Percentiles rank a stretch among this genome's conserved stretches.
Evolutionary conservation across 2,888 invertebrate species (phyloP).

Genomic region (Galerucella nymphaeae): DNA sequence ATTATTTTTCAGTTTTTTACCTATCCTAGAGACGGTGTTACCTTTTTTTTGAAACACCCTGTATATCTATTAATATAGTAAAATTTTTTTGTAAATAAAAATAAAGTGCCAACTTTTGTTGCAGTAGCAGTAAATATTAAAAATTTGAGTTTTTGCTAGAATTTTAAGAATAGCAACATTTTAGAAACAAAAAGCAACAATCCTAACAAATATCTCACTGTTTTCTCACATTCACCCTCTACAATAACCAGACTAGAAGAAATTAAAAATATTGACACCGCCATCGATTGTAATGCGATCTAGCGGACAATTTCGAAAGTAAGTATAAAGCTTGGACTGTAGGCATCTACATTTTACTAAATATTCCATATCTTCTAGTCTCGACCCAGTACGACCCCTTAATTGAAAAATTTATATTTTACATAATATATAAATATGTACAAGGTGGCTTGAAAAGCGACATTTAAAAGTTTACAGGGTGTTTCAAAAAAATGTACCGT

Average conservation of each 20-base stretch:
- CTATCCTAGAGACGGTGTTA: no score
- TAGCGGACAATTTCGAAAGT: not conserved
- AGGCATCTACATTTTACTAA: no score
- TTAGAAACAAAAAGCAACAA: not conserved
- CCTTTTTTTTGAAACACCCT: no score
- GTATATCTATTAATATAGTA: not conserved
- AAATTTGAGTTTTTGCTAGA: not conserved
- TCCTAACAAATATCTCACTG: conserved; percentile 2
- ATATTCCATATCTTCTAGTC: no score
- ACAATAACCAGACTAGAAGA: conserved; percentile 1
- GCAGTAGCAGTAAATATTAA: not conserved
- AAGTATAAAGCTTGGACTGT: no score
- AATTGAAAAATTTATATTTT: not conserved
- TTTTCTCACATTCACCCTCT: conserved; percentile 11
- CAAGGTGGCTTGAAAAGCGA: no score
- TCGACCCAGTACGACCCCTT: not conserved
- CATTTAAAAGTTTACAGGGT: no score
- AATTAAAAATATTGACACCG: not conserved
- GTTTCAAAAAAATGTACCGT: no score
- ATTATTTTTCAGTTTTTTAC: no score
- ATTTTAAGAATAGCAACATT: not conserved
- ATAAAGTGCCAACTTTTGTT: not conserved
- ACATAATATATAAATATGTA: no score
- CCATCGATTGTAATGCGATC: no score
- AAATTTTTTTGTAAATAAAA: not conserved